Evolutionary conservation across 2,888 invertebrate genomes (phyloP), one percentile per base, ranked within the genome.

Genomic region (Noctua janthe): DNA sequence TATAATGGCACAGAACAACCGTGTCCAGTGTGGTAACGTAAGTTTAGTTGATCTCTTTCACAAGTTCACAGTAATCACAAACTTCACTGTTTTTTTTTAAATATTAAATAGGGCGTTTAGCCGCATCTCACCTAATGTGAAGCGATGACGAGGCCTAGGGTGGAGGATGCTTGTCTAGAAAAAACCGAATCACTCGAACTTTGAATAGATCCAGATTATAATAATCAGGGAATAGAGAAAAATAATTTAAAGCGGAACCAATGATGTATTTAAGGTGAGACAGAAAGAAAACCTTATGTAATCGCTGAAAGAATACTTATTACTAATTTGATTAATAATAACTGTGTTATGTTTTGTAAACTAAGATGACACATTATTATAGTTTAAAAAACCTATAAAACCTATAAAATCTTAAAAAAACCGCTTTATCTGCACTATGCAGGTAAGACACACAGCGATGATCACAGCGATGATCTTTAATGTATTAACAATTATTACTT

Each of bases 1-100:
- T 67, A 51, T 56, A 62, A 72, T 56, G 39, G 71, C 84, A 78
- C 74, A 83, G 87, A 29, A 29, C 35, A 78, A 47, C 51, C 10
- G 8, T 17, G 4, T 43, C 4, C 76, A 71, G 86, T 66, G 23
- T 20, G 29, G 39, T 17, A 8, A 74, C 1, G 23, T 7, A 64
- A 20, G 15, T 15, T 47, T 39, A 66, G 20, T 39, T 66, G 66
- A 4, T 39, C 10, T 39, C 11, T 39, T 1, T 20, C 4, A 39
- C 39, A 66, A 39, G 20, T 66, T 66, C 20, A 20, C 10, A 20
- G 64, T 17, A 8, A 20, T 64, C 10, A 1, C 23, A 43, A 1
- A 43, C 23, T 13, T 5, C 23, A n/a, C 67, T 7, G 39, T 39
- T 39, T 5, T 39, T 35, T 39, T 39, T 39, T 5, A 5, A 39